Base-by-base conservation (phyloP, 1,140 invertebrate genomes). In the Ptiloglossa arizonensis region DNA sequence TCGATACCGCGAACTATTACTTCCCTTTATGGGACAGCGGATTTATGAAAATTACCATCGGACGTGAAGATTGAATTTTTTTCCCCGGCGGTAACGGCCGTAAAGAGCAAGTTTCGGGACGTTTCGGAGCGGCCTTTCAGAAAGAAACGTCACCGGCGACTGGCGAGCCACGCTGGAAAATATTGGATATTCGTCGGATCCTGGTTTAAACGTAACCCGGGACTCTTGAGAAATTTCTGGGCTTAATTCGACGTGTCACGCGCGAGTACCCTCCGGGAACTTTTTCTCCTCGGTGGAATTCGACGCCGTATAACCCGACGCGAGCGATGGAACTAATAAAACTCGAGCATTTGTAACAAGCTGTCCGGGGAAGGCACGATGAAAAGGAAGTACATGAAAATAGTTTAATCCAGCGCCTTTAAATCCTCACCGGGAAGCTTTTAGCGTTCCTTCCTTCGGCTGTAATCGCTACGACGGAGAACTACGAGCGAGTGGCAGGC, bases 211-310 rank as follows among this genome's bases (percentile, higher is more conserved):
- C 22, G 22, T 27, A 38, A 35, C 19, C 8, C 8, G 35, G 4
- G 9, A n/a, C 41, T 32, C 69, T 60, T 52, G 71, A 50, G 48
- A 73, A 64, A 73, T 73, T 73, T 73, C 60, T 44, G 32, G 48
- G 35, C 60, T 66, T 64, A 64, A 73, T 73, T 73, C n/a, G 46
- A 73, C 60, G 60, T 54, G 71, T 66, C 71, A 66, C 71, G 24
- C 11, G 48, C 60, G 54, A 54, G 46, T 41, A 13, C 32, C 11
- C 15, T 38, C 27, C 27, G n/a, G 32, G n/a, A 72, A 41, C 19
- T n/a, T 66, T 73, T 64, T 41, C 24, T 29, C 4, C 13, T 2
- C 11, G 3, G 29, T 32, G 22, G 27, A 48, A 60, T 71, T 46
- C 15, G 4, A 44, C 41, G 41, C 60, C 27, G 22, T 32, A 46